Conservation (phyloP, 2,797 vertebrate genomes). For the Avahi laniger region DNA sequence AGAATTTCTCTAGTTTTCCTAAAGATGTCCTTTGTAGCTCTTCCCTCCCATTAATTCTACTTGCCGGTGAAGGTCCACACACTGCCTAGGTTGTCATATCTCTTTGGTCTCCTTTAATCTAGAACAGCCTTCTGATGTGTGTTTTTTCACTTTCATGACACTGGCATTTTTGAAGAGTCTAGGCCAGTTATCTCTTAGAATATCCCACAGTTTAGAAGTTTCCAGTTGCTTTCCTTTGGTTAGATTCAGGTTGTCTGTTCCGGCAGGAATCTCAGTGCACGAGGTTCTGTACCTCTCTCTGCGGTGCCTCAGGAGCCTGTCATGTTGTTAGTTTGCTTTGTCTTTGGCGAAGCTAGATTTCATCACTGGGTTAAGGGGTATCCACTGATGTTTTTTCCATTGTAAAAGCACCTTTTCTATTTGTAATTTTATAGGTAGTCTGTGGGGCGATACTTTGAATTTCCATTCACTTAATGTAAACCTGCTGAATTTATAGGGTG, state of each 20-base stretch:
- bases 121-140: not conserved
- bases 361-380: not conserved
- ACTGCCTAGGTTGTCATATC: rapidly evolving
- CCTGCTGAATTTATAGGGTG: not conserved
- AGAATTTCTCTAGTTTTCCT: not conserved
- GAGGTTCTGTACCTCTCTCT: not conserved
- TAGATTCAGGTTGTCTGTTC: not conserved
- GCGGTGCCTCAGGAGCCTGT: rapidly evolving
- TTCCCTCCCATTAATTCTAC: not conserved
- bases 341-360: not conserved
- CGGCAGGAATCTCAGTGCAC: not conserved
- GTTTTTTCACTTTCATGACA: not conserved
- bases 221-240: not conserved
- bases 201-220: not conserved
- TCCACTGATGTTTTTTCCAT: no score
- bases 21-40: not conserved
- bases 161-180: not conserved
- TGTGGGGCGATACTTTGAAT: not conserved
- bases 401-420: not conserved
- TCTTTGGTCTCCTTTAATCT: conserved; percentile 6
- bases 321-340: not conserved
- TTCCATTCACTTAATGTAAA: not conserved
- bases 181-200: not conserved
- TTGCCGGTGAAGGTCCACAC: not conserved
- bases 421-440: not conserved